Conservation (phyloP, 2,113 vertebrate species). For the Dromiciops gliroides region DNA sequence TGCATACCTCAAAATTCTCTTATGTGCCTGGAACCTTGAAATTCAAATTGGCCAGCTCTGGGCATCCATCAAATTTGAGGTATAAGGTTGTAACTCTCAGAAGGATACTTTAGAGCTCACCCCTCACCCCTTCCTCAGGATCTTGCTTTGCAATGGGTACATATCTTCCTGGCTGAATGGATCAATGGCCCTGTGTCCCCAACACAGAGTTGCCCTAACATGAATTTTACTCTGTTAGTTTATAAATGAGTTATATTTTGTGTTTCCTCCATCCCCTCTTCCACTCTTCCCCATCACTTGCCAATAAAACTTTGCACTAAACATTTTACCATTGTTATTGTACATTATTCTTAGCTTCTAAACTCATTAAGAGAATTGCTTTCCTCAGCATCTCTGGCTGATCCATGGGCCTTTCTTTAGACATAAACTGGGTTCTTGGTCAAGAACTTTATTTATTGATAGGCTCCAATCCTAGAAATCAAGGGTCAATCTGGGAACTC, state of each 20-base stretch:
- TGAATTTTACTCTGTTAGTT: not conserved
- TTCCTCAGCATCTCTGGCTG: too few species aligned
- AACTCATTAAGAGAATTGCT: too few species aligned
- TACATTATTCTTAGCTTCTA: too few species aligned
- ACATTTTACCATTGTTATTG: too few species aligned
- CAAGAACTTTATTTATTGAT: too few species aligned
- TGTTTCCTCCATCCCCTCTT: not conserved
- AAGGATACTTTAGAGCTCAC: not conserved
- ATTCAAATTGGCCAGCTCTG: not conserved
- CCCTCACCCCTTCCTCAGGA: not conserved
- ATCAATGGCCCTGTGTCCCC: not conserved
- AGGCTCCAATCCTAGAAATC: too few species aligned
- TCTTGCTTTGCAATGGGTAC: rapidly evolving
- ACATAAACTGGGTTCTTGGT: too few species aligned
- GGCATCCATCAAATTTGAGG: not conserved
- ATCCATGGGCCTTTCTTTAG: too few species aligned
- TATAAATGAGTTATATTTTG: not conserved
- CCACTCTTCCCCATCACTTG: not conserved
- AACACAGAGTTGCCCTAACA: not conserved
- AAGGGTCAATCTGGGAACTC: too few species aligned
- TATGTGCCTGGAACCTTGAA: not conserved
- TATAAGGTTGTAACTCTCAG: not conserved
- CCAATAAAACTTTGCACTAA: not conserved
- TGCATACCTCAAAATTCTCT: not conserved
- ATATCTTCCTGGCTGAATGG: not conserved